Conservation (phyloP, 2,113 vertebrate genomes). For the Mus pahari region DNA sequence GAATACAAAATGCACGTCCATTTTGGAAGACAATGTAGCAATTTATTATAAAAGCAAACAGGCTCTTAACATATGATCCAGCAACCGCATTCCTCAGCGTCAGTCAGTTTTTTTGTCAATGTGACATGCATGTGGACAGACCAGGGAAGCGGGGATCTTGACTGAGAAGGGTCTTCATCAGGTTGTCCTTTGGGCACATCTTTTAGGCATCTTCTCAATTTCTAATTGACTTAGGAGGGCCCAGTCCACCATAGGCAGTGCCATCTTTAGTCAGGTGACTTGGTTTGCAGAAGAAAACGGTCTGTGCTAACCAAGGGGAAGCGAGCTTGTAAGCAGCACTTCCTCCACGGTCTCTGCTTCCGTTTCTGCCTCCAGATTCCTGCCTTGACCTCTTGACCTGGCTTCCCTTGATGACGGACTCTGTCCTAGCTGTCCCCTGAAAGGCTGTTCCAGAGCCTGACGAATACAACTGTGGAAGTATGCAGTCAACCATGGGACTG, state of each 20-base stretch:
- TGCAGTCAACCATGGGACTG: no score
- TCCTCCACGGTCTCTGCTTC: background rate
- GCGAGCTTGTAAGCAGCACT: background rate
- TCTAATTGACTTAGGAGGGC: background rate
- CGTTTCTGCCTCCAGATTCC: background rate
- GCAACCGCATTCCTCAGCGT: background rate
- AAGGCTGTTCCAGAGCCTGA: no score
- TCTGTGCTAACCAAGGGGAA: background rate
- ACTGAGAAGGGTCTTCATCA: background rate
- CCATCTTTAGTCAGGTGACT: background rate
- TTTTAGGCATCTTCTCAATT: background rate
- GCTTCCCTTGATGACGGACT: background rate
- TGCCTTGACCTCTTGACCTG: background rate
- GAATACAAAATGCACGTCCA: background rate
- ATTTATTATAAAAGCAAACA: conserved; percentile 17
- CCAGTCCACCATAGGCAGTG: background rate
- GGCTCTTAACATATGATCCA: background rate
- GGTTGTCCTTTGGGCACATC: background rate
- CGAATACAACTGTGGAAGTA: no score
- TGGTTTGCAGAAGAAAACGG: background rate
- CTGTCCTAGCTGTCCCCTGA: background rate
- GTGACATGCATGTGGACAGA: background rate
- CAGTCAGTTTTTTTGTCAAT: background rate
- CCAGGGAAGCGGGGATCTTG: background rate
- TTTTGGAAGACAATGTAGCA: background rate